Evolutionary conservation across 30 jellyfish, hydroid and myxozoan genomes (phyloP).

Genomic region (Sanderia malayensis): DNA sequence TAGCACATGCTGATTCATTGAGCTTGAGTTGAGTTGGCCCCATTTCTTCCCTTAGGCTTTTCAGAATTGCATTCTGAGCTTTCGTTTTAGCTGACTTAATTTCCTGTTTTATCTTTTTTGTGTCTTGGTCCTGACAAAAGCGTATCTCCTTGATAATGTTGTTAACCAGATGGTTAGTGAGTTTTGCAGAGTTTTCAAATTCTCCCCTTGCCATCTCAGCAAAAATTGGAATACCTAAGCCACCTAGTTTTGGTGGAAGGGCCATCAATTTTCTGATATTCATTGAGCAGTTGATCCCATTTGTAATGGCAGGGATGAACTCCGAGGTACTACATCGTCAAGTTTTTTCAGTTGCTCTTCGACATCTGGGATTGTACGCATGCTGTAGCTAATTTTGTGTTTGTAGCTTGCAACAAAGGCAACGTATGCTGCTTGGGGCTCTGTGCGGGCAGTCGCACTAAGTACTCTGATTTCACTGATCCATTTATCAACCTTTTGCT

Average conservation of each 20-base stretch:
- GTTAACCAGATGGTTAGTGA: constrained; percentile 3
- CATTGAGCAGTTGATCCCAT: constrained; percentile 9
- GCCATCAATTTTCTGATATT: not conserved
- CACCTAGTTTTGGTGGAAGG: not conserved
- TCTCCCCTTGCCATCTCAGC: not conserved
- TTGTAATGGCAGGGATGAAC: constrained; percentile 19
- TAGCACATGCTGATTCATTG: constrained; percentile 13
- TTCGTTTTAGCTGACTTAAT: constrained; percentile 6
- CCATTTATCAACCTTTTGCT: constrained; percentile 7
- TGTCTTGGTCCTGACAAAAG: constrained; percentile 24
- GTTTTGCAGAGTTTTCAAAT: not conserved
- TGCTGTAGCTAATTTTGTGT: constrained; percentile 17
- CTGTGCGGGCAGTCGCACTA: constrained; percentile 4
- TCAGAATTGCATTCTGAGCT: constrained; percentile 17
- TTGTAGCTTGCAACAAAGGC: constrained; percentile 17
- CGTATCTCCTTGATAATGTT: constrained; percentile 14
- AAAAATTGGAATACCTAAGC: constrained; percentile 1
- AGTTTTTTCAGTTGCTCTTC: constrained; percentile 15
- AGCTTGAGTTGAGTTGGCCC: constrained; percentile 7
- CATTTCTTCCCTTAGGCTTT: constrained; percentile 18
- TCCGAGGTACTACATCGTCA: constrained; percentile 12
- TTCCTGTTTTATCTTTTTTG: not conserved
- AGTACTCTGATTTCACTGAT: constrained; percentile 10
- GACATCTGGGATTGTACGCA: constrained; percentile 30
- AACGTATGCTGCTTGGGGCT: constrained; percentile 21